phyloP scores from a whole-genome alignment of 2,888 invertebrate species.

The Xylota segnis region DNA sequence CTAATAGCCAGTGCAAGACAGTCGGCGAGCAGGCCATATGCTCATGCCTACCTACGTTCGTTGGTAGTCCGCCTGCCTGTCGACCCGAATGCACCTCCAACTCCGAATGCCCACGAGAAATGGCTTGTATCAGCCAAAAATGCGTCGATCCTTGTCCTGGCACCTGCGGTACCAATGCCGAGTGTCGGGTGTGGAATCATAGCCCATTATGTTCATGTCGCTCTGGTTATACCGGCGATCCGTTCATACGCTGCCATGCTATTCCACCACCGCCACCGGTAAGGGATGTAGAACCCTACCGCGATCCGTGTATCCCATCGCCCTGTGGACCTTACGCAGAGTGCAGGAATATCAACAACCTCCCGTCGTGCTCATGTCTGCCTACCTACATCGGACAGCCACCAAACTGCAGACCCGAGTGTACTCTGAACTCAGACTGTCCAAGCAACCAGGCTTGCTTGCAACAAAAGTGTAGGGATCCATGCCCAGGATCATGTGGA shows the following conservation, averaged over 20 bases:
- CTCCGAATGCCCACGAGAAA: conserved; percentile 86
- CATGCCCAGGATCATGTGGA: conserved; percentile 90
- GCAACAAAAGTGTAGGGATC: conserved; percentile 89
- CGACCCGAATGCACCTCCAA: conserved; percentile 88
- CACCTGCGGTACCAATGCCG: conserved; percentile 87
- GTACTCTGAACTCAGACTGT: conserved; percentile 89
- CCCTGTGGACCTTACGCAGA: conserved; percentile 90
- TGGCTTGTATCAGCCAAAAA: conserved; percentile 87
- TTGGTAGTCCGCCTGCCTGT: conserved; percentile 89
- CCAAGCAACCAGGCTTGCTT: conserved; percentile 88
- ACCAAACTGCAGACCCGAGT: conserved; percentile 90
- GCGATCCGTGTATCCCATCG: conserved; percentile 87
- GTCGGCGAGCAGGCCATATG: conserved; percentile 87
- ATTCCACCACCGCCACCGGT: conserved; percentile 84
- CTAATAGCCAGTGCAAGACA: conserved; percentile 89
- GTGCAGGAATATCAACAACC: conserved; percentile 87
- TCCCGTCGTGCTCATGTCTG: conserved; percentile 88
- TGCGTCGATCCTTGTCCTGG: conserved; percentile 87
- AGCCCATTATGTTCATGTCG: conserved; percentile 87
- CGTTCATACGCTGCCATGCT: conserved; percentile 88
- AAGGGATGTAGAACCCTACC: conserved; percentile 78
- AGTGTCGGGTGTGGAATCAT: conserved; percentile 86
- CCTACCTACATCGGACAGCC: conserved; percentile 88
- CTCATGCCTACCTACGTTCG: conserved; percentile 86
- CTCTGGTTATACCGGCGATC: conserved; percentile 88